phyloP scores from a whole-genome alignment of 2,113 vertebrate genomes.

The Sinocyclocheilus anshuiensis region DNA sequence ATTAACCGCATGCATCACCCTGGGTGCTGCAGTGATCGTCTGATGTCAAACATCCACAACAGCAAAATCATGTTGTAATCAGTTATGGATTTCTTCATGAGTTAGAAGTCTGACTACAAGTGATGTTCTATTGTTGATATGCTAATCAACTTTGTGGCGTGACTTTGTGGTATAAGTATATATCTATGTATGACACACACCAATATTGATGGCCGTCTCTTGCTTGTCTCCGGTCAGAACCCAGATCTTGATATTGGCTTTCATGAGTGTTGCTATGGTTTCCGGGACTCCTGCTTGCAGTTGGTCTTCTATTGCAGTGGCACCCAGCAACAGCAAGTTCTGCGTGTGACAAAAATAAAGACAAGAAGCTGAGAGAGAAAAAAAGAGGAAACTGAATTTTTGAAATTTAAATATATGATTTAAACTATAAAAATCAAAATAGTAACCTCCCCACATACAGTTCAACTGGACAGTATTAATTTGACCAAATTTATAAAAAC shows the following conservation, averaged over 20 bases:
- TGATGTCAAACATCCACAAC: not conserved
- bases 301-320: conserved; percentile 95
- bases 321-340: conserved; percentile 91
- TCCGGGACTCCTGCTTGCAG: conserved; percentile 95
- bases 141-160: not conserved
- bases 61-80: not conserved
- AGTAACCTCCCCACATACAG: not conserved
- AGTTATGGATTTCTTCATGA: not conserved
- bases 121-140: not conserved
- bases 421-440: not conserved
- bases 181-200: conserved; percentile 51
- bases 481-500: not conserved
- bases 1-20: not conserved
- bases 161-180: not conserved
- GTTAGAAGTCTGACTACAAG: too few species aligned
- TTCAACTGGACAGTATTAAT: not conserved
- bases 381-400: not conserved
- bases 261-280: conserved; percentile 91
- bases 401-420: too few species aligned
- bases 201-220: conserved; percentile 96
- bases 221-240: conserved; percentile 96
- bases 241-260: conserved; percentile 96
- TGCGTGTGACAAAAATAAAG: conserved; percentile 55
- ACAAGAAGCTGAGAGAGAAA: too few species aligned
- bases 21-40: not conserved